A percentile compares a stretch with the other conserved stretches of the same genome.
phyloP scores from a whole-genome alignment of 2,888 invertebrate species.

The Bruchidius siliquastri region DNA sequence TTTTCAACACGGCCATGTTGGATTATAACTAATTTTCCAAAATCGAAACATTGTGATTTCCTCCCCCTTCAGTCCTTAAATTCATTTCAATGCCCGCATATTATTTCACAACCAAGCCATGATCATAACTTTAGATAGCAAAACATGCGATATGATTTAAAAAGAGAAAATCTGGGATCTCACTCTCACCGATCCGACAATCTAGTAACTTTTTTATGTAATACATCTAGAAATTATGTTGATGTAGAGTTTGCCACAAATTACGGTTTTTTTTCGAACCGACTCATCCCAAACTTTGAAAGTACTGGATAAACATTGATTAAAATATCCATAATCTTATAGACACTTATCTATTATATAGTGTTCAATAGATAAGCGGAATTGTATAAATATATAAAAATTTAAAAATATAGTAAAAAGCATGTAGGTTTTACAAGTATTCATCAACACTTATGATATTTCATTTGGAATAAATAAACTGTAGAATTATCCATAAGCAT shows the following conservation, averaged over 20 bases:
- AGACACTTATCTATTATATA: neutral
- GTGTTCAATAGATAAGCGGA: neutral
- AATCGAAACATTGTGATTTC: no score
- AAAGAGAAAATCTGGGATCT: no score
- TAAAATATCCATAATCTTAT: neutral
- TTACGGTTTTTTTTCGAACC: neutral
- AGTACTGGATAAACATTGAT: neutral
- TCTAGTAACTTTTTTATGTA: no score
- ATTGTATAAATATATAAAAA: constrained; percentile 3
- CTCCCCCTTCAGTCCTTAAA: neutral
- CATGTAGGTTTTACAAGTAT: neutral
- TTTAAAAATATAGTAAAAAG: constrained; percentile 2
- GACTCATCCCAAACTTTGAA: neutral
- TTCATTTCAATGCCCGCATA: no score
- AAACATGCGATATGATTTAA: no score
- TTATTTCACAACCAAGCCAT: neutral
- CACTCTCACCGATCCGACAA: no score
- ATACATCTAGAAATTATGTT: no score
- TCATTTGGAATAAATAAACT: neutral
- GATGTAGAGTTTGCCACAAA: neutral
- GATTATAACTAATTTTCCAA: no score
- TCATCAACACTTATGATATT: neutral
- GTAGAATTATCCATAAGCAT: neutral
- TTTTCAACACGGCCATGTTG: no score
- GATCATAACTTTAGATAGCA: no score